These are phyloP conservation scores for Mamestra configurata DNA, from an alignment of 1,140 invertebrate genomes.

Conservation along the genomic window DNA sequence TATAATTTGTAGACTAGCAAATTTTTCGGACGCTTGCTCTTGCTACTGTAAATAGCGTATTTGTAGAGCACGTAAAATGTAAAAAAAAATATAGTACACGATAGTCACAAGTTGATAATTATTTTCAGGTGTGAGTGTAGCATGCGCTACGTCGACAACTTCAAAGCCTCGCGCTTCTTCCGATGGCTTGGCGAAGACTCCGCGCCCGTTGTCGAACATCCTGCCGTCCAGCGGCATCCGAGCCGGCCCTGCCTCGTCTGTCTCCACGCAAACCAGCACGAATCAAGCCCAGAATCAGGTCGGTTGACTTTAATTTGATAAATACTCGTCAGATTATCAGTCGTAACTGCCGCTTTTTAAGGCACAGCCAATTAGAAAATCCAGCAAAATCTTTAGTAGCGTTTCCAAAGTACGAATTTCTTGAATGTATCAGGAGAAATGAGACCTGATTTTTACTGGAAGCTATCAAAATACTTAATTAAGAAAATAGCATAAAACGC, in stretches of 20 bases:
- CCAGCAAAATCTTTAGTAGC: too few relatives aligned
- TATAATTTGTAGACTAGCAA: background rate
- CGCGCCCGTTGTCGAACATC: conserved; percentile 90
- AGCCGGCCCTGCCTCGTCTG: conserved; percentile 91
- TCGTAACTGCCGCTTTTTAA: too few relatives aligned
- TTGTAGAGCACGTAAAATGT: too few relatives aligned
- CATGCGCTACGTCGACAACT: conserved; percentile 69
- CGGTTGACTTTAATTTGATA: conserved; percentile 45
- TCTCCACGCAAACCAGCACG: conserved; percentile 92
- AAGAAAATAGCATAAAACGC: too few relatives aligned
- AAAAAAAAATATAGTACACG: background rate
- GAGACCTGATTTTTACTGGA: too few relatives aligned
- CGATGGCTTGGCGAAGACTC: conserved; percentile 88
- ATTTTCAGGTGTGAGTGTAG: conserved; percentile 70
- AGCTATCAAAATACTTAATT: too few relatives aligned
- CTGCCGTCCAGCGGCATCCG: conserved; percentile 91
- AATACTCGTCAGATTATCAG: background rate
- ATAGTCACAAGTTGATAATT: background rate
- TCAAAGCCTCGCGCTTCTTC: conserved; percentile 76
- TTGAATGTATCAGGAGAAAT: too few relatives aligned
- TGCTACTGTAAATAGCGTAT: background rate
- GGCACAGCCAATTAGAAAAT: too few relatives aligned
- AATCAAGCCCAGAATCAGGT: conserved; percentile 90
- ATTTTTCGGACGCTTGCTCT: background rate
- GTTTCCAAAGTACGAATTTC: too few relatives aligned